Evolutionary conservation across 1,140 invertebrate genomes (phyloP).

Genomic region (Spodoptera frugiperda): DNA sequence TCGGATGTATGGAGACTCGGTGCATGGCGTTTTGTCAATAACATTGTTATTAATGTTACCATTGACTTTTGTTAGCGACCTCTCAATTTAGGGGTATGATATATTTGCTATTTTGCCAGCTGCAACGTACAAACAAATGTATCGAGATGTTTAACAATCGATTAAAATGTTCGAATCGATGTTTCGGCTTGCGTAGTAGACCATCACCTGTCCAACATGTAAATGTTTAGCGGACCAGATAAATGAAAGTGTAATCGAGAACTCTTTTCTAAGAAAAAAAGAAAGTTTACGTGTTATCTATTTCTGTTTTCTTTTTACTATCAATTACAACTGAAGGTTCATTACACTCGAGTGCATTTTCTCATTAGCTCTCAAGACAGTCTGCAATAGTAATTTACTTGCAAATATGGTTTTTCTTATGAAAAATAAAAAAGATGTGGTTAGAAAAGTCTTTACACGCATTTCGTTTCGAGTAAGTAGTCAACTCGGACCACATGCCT

Average conservation of each 20-base stretch:
- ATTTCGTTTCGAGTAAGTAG: too few species aligned
- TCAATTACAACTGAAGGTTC: slow-evolving; percentile 18
- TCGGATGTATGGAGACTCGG: slow-evolving; percentile 24
- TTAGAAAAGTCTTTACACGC: not conserved
- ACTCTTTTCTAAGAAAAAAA: slow-evolving; percentile 46
- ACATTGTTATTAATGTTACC: slow-evolving; percentile 54
- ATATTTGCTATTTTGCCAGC: slow-evolving; percentile 34
- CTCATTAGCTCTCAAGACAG: slow-evolving; percentile 45
- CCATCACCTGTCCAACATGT: slow-evolving; percentile 18
- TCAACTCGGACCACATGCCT: too few species aligned
- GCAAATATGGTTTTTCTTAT: slow-evolving; percentile 44
- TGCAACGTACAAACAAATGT: not conserved
- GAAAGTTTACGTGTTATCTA: slow-evolving; percentile 33
- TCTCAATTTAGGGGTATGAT: slow-evolving; percentile 44
- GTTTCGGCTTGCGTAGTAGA: not conserved
- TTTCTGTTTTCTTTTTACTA: slow-evolving; percentile 36
- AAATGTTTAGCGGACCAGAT: slow-evolving; percentile 49
- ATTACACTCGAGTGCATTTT: slow-evolving; percentile 46
- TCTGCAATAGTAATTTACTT: slow-evolving; percentile 44
- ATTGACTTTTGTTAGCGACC: slow-evolving; percentile 48
- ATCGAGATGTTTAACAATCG: slow-evolving; percentile 10
- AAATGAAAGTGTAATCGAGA: slow-evolving; percentile 50
- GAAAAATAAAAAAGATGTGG: slow-evolving; percentile 29
- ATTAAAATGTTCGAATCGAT: slow-evolving; percentile 27
- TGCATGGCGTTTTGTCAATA: slow-evolving; percentile 49